Conservation (phyloP, 2,888 invertebrate genomes). For the Punctoribates punctum region DNA sequence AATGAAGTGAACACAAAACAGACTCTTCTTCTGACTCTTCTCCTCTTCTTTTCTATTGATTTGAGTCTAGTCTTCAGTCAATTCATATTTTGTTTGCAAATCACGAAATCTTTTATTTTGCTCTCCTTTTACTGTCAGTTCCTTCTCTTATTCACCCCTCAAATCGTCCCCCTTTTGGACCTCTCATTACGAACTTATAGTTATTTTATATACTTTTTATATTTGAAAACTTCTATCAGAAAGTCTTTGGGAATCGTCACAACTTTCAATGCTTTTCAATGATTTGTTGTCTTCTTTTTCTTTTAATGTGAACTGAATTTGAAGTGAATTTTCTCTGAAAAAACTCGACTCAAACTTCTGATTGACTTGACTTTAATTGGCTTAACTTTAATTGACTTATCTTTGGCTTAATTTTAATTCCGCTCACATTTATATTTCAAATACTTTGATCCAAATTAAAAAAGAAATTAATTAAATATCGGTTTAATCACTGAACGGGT, state of each 20-base stretch:
- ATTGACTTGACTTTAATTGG: constrained; percentile 34
- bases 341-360: constrained; percentile 4
- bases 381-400: constrained; percentile 34
- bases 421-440: not conserved
- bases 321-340: not conserved
- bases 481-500: not conserved
- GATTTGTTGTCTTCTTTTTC: not conserved
- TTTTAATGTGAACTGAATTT: constrained; percentile 25
- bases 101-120: constrained; percentile 38
- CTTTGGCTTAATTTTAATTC: constrained; percentile 21
- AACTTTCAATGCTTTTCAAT: not conserved
- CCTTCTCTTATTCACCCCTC: constrained; percentile 16
- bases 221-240: not conserved
- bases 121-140: constrained; percentile 35
- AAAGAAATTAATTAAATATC: not conserved
- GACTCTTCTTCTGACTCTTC: constrained; percentile 9
- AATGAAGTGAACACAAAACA: constrained; percentile 8
- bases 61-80: constrained; percentile 3
- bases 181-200: constrained; percentile 25
- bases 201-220: not conserved
- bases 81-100: constrained; percentile 35
- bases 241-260: not conserved
- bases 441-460: constrained; percentile 1
- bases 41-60: not conserved
- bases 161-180: not conserved